These are phyloP conservation scores for Nasonia longicornis DNA, from an alignment of 1,140 invertebrate species.

Conservation along the genomic window DNA sequence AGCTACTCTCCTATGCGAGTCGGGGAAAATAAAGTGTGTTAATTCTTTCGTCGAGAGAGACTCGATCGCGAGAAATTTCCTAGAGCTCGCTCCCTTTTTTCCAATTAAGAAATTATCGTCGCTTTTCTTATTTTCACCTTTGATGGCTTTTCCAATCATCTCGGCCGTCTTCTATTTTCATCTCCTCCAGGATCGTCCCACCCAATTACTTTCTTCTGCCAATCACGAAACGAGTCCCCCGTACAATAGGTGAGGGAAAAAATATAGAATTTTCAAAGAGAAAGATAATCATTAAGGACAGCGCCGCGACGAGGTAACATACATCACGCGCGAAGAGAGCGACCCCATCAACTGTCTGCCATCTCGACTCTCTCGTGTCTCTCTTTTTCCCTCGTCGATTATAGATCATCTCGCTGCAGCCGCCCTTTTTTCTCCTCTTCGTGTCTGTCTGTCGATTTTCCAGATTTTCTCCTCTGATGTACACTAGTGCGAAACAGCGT, in stretches of 20 bases:
- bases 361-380: background rate
- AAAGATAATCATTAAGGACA: slow-evolving; percentile 46
- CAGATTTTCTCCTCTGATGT: background rate
- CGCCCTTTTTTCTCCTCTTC: background rate
- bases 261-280: too few relatives aligned
- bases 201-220: background rate
- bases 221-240: too few relatives aligned
- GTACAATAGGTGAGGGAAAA: too few relatives aligned
- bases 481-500: background rate
- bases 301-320: slow-evolving; percentile 37
- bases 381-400: slow-evolving; percentile 30
- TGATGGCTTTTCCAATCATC: background rate
- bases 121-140: background rate
- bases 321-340: slow-evolving; percentile 37
- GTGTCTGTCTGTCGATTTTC: background rate
- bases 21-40: background rate
- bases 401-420: slow-evolving; percentile 2
- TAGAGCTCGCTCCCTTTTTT: background rate
- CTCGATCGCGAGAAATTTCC: background rate
- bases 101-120: background rate
- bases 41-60: background rate
- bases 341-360: slow-evolving; percentile 32
- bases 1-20: background rate
- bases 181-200: background rate
- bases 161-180: background rate